Evolutionary conservation across 2,113 vertebrate genomes (phyloP).

Genomic region (Muntiacus reevesi): DNA sequence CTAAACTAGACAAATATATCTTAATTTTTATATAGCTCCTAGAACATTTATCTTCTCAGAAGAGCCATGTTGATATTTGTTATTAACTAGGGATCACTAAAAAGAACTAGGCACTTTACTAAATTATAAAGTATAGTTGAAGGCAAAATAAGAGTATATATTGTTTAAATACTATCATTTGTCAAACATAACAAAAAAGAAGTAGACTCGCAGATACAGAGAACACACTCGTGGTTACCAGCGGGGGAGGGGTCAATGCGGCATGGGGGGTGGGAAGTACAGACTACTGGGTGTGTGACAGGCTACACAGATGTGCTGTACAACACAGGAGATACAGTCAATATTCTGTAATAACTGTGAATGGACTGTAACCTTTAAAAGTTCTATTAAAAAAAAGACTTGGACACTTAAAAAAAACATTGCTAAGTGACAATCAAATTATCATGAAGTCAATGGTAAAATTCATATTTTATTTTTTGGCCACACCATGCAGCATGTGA

Average conservation of each 20-base stretch:
- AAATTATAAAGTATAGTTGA: constrained; percentile 14
- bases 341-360: background rate
- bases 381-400: background rate
- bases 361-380: background rate
- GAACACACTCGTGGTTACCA: background rate
- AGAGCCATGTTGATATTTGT: background rate
- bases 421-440: constrained; percentile 16
- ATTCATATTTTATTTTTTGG: background rate
- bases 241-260: background rate
- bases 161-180: constrained; percentile 3
- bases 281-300: background rate
- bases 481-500: background rate
- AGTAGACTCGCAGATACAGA: background rate
- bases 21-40: background rate
- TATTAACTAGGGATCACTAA: background rate
- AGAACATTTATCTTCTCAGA: constrained; percentile 9
- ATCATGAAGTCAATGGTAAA: background rate
- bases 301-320: background rate
- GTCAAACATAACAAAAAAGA: background rate
- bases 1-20: background rate
- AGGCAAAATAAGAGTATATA: background rate
- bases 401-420: background rate
- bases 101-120: constrained; percentile 8
- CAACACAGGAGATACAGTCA: background rate
- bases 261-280: background rate